These are phyloP conservation scores for Parascotia fuliginaria DNA, from an alignment of 2,888 invertebrate species.

Conservation along the genomic window DNA sequence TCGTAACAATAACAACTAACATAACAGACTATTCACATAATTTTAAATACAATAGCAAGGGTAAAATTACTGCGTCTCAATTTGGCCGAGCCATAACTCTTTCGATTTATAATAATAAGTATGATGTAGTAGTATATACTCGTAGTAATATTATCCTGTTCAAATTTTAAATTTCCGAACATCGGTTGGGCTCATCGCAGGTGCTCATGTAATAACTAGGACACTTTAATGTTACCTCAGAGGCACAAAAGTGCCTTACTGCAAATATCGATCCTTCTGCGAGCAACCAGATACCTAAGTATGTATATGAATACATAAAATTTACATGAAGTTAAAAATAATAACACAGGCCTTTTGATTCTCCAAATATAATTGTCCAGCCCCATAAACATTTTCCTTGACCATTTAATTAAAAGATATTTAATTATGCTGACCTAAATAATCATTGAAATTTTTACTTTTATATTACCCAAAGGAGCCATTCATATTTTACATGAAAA, in stretches of 20 bases:
- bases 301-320: background rate
- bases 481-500: slow-evolving; percentile 19
- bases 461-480: slow-evolving; percentile 17
- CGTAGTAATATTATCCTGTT: background rate
- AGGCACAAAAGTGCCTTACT: background rate
- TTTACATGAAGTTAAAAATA: slow-evolving; percentile 1
- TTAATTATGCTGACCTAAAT: slow-evolving; percentile 20
- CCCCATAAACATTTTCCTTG: slow-evolving; percentile 1
- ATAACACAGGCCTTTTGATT: slow-evolving; percentile 4
- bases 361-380: slow-evolving; percentile 8
- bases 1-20: too few species aligned
- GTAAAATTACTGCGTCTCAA: too few species aligned
- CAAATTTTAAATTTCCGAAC: background rate
- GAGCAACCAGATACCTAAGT: background rate
- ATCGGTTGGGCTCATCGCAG: background rate
- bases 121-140: too few species aligned
- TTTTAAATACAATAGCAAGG: too few species aligned
- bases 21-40: too few species aligned
- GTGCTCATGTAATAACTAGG: background rate
- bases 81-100: too few species aligned
- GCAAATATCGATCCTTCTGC: background rate
- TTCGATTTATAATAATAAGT: too few species aligned
- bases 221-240: background rate
- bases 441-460: slow-evolving; percentile 22
- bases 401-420: slow-evolving; percentile 14